Base-by-base conservation (phyloP, 2,797 vertebrate genomes). In the Sebastes hopkinsi region DNA sequence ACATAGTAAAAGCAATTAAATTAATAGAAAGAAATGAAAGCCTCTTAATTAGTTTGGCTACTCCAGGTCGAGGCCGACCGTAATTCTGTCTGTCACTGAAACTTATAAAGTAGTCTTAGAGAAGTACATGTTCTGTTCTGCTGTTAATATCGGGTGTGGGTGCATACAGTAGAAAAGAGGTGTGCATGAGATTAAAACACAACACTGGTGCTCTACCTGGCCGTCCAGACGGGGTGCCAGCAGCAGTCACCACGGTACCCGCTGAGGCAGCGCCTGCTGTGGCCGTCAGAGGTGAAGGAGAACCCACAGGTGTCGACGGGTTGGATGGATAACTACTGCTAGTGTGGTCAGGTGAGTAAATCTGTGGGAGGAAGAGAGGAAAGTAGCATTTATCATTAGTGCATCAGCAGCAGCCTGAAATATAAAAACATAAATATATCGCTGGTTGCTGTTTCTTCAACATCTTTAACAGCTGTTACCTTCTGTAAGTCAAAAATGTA, bases 281-380 rank as follows among this genome's bases (percentile, higher is more conserved):
- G 96, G 97, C 97, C 85, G 97, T 96, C 88, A 99, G 96, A 91
- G 98, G 98, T 58, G 98, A 99, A 52, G 98, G 99, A 68, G 99
- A 99, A 87, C 97, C 98, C 93, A 97, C 97, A 29, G 98, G 99
- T 87, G 98, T 99, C 69, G 99, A 99, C 3, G 98, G 97, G 95
- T 99, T 99, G n/a, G 98, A 99, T 81, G 99, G 98, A 90, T 99
- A 99, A 95, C 99, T 99, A 94, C 97, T 99, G 96, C 97, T 99
- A 83, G 98, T 99, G 92, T 99, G 99, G 94, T 99, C 98, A 92
- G 99, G 99, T 89, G 98, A 99, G 96, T 99, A 99, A 97, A 99
- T 99, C 98, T 99, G 95, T 61, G 56, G 69, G 72, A 67, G 81
- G 77, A 50, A 75, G 92, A 93, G 94, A 87, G 65, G 55, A 72